Conservation (phyloP, 2,113 vertebrate genomes). For the Hyperoodon ampullatus region DNA sequence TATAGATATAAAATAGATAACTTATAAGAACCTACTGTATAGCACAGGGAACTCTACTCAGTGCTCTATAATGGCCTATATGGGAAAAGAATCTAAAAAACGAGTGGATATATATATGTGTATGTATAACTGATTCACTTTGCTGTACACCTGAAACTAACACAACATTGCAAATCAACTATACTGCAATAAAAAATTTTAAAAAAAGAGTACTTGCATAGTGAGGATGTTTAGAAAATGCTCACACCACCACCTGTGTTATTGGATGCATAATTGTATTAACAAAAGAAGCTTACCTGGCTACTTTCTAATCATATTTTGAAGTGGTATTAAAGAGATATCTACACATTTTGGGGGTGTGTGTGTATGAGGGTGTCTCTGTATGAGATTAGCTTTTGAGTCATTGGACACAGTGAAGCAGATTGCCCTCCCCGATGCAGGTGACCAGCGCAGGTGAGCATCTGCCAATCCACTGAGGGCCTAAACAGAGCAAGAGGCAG, state of each 20-base stretch:
- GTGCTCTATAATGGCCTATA: too few species aligned
- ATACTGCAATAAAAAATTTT: too few species aligned
- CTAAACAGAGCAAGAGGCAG: neutral
- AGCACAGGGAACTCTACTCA: too few species aligned
- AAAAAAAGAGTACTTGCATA: neutral
- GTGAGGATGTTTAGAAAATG: neutral
- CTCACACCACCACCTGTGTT: neutral
- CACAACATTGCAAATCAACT: too few species aligned
- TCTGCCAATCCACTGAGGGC: too few species aligned
- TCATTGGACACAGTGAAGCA: neutral
- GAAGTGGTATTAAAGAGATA: neutral
- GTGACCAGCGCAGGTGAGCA: neutral
- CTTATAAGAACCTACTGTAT: too few species aligned
- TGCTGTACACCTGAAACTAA: too few species aligned
- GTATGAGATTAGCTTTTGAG: neutral
- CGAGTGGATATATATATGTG: too few species aligned
- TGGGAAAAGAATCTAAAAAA: too few species aligned
- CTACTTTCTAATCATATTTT: neutral
- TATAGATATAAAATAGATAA: too few species aligned
- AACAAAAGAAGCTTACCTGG: neutral
- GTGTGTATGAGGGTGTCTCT: neutral
- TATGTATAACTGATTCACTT: too few species aligned
- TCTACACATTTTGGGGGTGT: neutral
- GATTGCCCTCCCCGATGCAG: neutral
- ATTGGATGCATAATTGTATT: neutral